Base-by-base conservation (phyloP, 1,140 invertebrate genomes). In the Drosophila azteca region DNA sequence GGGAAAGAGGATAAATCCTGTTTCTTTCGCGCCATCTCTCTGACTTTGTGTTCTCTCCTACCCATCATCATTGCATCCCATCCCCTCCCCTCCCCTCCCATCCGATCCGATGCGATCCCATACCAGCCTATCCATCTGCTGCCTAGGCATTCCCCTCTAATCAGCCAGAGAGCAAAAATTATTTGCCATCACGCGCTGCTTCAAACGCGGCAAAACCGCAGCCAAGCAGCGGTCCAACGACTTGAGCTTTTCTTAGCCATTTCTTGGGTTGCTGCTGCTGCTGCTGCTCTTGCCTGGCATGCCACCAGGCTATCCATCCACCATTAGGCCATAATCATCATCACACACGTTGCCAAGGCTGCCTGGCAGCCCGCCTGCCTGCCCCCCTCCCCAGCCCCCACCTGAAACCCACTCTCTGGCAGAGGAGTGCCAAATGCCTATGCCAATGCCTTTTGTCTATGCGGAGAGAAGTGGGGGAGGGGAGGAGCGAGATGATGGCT, bases 281-380 rank as follows among this genome's bases (percentile, higher is more conserved):
- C 45, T 71, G 61, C 44, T 74, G 64, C 63, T 77, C 62, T 67
- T 67, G 58, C 66, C 66, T 72, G 82, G 82, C 78, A 87, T 85
- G 82, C 82, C 82, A 87, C 78, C 79, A 87, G 83, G 82, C 83
- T 77, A 75, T 75, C 72, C 31, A 29, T 73, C 76, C 82, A 87
- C 82, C 82, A 87, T 87, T 87, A 87, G 82, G 83, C 83, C 83
- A 88, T 87, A 87, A 87, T 87, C 82, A 85, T 84, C 77, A 84
- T 85, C 82, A 87, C 82, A 87, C 78, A 88, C 82, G 82, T 83
- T 79, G 79, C 82, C 77, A 76, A 76, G 80, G 80, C 80, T 61
- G 39, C 51, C 20, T 8, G 20, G 6, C 17, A 1, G 17, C 17
- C 17, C 1, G 17, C 17, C 17, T 20, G 17, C 17, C 17, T 20